Conservation (phyloP, 2,113 vertebrate species). For the Ochotona princeps region DNA sequence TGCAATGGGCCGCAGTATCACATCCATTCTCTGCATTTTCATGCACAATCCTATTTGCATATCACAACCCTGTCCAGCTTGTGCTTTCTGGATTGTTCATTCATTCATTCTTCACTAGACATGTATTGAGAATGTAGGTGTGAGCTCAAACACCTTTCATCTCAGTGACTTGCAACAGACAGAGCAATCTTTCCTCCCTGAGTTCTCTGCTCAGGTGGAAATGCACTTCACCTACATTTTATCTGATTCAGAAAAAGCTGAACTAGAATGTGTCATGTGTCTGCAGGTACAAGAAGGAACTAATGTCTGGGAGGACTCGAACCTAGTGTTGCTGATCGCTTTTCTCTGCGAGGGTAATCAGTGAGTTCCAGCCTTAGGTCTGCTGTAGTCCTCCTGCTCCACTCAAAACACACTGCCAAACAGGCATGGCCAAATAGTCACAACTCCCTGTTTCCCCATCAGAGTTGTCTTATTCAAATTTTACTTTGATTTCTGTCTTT, state of each 20-base stretch:
- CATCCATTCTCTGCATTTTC: background rate
- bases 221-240: background rate
- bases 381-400: background rate
- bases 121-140: background rate
- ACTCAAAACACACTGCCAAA: background rate
- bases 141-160: background rate
- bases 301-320: background rate
- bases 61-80: background rate
- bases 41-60: background rate
- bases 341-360: background rate
- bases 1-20: background rate
- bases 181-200: background rate
- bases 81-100: background rate
- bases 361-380: background rate
- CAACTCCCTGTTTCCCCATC: background rate
- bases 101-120: background rate
- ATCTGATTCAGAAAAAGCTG: background rate
- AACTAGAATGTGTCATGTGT: background rate
- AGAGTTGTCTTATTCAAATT: background rate
- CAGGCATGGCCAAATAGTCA: background rate
- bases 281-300: background rate
- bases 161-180: background rate
- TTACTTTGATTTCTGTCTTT: background rate
- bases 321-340: background rate
- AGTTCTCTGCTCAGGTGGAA: background rate